Base-by-base conservation (phyloP, 2,113 vertebrate genomes). In the Leucopternis melanops region DNA sequence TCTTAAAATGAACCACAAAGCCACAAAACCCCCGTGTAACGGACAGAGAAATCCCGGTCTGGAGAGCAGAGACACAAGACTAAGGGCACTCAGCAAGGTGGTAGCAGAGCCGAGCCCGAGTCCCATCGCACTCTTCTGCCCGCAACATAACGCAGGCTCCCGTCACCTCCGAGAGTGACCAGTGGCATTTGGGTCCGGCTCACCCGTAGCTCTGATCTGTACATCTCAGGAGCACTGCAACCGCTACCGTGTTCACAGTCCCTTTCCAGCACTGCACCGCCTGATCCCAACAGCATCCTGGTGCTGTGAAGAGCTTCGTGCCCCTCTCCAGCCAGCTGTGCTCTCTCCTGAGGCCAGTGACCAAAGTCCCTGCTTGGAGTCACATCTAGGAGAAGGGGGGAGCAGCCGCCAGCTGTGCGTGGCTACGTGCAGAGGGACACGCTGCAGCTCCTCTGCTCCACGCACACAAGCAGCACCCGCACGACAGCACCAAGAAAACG, bases 401-500 rank as follows among this genome's bases (percentile, higher is more conserved):
- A 86, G 63, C 88, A 83, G 92, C 75, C 10, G 26, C 66, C 94
- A 92, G 94, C 79, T 90, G 86, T 8, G 26, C 2, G 1, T 69
- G 86, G 36, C 86, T 86, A 82, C 67, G 59, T 96, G 92, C 94
- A 83, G n/a, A 70, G 36, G 36, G 79, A 58, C 59, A 15, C 0
- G 0, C 31, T 90, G 75, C 70, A 65, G 75, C 71, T 73, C 34
- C 58, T 49, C 62, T 22, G 42, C 67, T 82, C 69, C 86, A 38
- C 49, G 36, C 57, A 52, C 36, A 32, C 57, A 75, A 0, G 26
- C 22, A 49, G 61, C 78, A 66, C 6, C 50, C 32, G 45, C 67
- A 17, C 1, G 11, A 80, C 2, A 34, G 18, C 84, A 42, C 21
- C 16, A 21, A 0, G 3, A 49, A 88, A 75, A 77, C 0, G 0